A percentile compares a stretch with the other conserved stretches of the same genome.
Conservation (phyloP, 2,113 vertebrate species). For the Chiloscyllium plagiosum region DNA sequence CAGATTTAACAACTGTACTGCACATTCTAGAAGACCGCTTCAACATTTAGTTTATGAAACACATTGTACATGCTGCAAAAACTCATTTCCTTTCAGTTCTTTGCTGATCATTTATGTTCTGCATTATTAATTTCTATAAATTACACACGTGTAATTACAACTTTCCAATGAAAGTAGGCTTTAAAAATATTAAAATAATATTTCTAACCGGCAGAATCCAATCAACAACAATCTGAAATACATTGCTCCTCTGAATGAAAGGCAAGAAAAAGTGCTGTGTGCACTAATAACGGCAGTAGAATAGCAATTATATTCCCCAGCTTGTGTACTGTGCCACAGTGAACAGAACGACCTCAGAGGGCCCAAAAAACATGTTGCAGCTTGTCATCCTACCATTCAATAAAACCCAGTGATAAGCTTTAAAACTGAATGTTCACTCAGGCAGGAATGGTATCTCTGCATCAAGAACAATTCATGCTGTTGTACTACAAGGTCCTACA, state of each 20-base stretch:
- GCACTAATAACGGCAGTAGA: neutral
- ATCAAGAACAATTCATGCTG: neutral
- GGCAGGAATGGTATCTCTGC: neutral
- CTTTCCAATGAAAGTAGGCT: neutral
- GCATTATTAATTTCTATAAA: neutral
- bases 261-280: neutral
- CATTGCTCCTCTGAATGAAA: neutral
- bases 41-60: neutral
- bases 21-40: neutral
- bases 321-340: neutral
- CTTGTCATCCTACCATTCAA: constrained; percentile 4
- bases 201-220: neutral
- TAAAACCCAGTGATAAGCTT: neutral
- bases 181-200: neutral
- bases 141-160: neutral
- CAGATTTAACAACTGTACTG: neutral
- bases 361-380: neutral
- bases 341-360: neutral
- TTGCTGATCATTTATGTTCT: constrained; percentile 2
- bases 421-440: neutral
- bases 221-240: neutral
- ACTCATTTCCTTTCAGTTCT: neutral
- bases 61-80: neutral
- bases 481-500: neutral
- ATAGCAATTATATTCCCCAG: neutral